Evolutionary conservation across 2,113 vertebrate species (phyloP).

Genomic region (Calonectris borealis): DNA sequence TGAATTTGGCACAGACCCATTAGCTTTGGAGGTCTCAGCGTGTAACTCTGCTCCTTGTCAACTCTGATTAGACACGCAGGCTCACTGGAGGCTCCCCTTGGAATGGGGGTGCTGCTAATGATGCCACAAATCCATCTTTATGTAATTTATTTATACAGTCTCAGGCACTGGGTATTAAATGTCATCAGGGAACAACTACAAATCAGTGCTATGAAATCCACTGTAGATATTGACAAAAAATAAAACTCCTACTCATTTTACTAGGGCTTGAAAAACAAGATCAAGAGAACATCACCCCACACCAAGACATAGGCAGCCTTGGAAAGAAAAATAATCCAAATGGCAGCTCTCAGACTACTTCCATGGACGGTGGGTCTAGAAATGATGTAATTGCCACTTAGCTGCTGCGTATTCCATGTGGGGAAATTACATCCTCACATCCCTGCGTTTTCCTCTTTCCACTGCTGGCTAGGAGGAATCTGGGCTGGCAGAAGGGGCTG

Average conservation of each 20-base stretch:
- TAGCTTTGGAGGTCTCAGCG: background rate
- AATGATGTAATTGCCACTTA: background rate
- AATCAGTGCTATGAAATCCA: background rate
- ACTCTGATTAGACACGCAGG: slow-evolving; percentile 13
- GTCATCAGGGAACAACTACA: slow-evolving; percentile 8
- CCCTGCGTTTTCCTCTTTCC: background rate
- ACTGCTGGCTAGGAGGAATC: background rate
- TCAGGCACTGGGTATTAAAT: slow-evolving; percentile 1
- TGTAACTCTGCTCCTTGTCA: slow-evolving; percentile 27
- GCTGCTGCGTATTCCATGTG: background rate
- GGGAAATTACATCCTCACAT: background rate
- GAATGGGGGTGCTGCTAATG: slow-evolving; percentile 21
- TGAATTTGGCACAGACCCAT: background rate
- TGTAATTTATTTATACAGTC: slow-evolving; percentile 32
- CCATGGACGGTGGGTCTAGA: background rate
- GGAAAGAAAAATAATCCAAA: slow-evolving; percentile 19
- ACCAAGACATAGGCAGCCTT: background rate
- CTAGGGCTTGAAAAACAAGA: background rate
- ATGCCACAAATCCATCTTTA: slow-evolving; percentile 15
- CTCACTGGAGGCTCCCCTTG: slow-evolving; percentile 24
- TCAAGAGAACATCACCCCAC: background rate
- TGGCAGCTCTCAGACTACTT: background rate
- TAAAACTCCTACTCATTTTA: slow-evolving; percentile 2
- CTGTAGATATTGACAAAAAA: background rate
- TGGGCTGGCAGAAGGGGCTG: background rate